Percentiles rank a stretch among this genome's conserved stretches.
Conservation (phyloP, 1,140 invertebrate genomes). For the Babylonia areolata region DNA sequence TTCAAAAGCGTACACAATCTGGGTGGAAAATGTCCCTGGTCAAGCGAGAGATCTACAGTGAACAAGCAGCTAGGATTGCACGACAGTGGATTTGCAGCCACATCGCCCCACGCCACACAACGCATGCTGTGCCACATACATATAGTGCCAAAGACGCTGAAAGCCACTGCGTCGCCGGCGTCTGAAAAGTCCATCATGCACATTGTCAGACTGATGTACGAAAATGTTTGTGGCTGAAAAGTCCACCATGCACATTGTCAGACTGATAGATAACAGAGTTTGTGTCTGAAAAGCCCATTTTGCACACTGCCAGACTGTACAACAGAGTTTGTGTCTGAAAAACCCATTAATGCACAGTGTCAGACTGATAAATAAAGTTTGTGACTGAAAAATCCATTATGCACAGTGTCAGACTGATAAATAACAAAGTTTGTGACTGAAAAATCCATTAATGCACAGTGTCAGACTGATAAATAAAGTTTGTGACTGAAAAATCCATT, state of each 20-base stretch:
- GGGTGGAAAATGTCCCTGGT: not conserved
- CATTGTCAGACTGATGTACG: not conserved
- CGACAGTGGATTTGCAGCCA: slow-evolving; percentile 20
- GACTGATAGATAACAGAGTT: not conserved
- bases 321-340: no score
- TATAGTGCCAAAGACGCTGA: slow-evolving; percentile 35
- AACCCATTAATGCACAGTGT: no score
- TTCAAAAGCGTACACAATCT: not conserved
- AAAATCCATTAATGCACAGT: no score
- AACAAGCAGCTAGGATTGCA: slow-evolving; percentile 8
- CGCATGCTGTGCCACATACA: slow-evolving; percentile 39
- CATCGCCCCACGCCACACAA: not conserved
- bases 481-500: no score
- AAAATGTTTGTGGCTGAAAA: no score
- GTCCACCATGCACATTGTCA: not conserved
- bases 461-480: no score
- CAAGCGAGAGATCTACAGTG: not conserved
- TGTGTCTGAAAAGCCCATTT: no score
- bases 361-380: no score
- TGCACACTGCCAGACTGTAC: no score
- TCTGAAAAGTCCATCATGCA: slow-evolving; percentile 27
- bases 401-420: no score
- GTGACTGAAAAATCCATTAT: no score
- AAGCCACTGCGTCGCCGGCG: slow-evolving; percentile 26
- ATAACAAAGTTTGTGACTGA: no score